phyloP scores from a whole-genome alignment of 2,113 vertebrate genomes.

The Murina feae region DNA sequence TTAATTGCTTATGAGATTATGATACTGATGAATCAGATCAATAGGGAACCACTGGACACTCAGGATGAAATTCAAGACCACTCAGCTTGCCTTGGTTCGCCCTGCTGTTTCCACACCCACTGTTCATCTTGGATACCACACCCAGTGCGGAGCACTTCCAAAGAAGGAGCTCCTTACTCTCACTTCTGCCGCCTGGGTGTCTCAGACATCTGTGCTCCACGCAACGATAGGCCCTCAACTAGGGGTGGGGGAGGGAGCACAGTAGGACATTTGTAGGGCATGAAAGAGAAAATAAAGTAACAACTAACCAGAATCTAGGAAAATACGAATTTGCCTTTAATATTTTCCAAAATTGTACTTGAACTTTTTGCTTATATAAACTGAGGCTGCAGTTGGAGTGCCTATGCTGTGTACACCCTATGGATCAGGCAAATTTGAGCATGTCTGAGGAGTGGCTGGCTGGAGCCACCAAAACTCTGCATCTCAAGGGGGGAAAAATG shows the following conservation, averaged over 20 bases:
- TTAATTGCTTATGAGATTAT: not conserved
- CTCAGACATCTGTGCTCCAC: not conserved
- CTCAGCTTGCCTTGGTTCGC: not conserved
- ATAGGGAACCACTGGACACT: not conserved
- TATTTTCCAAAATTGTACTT: constrained; percentile 12
- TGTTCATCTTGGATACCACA: not conserved
- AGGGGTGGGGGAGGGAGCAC: not conserved
- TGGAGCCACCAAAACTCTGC: not conserved
- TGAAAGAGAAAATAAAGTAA: not conserved
- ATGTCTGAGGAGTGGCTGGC: constrained; percentile 11
- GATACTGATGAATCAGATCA: not conserved
- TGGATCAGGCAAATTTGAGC: constrained; percentile 5
- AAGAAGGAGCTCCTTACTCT: not conserved
- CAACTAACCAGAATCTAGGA: not conserved
- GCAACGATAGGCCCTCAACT: not conserved
- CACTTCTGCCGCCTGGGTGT: not conserved
- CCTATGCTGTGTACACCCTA: not conserved
- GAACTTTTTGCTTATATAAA: not conserved
- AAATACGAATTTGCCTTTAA: not conserved
- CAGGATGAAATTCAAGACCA: not conserved
- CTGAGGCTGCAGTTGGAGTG: not conserved
- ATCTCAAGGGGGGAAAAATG: not conserved
- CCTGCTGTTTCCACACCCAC: not conserved
- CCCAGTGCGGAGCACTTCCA: not conserved
- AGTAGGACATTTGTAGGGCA: not conserved